Evolutionary conservation across 2,113 vertebrate genomes (phyloP), one percentile per base, ranked within the genome.

Genomic region (Mormoops blainvillei): DNA sequence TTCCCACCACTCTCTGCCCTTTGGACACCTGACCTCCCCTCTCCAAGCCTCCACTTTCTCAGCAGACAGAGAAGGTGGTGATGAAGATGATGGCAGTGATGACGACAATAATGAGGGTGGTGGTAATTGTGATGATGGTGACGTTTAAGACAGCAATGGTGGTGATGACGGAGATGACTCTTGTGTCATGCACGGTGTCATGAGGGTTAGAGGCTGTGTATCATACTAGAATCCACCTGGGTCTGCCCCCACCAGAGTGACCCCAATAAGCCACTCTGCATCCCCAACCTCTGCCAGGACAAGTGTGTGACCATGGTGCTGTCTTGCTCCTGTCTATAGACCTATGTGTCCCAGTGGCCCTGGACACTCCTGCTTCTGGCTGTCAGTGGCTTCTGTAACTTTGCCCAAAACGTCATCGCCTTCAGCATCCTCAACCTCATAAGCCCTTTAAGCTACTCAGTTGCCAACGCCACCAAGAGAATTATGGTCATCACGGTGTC

Each of bases 401-500:
- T 99, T 41, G 99, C 99, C 52, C 99, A 99, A 98, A 99, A 99
- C 0, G 99, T 99, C 83, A 99, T 99, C 12, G 99, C 99, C 92
- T 99, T 99, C 98, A 99, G 99, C 38, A 99, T 99, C 41, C 98
- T 99, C 2, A 99, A 99, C 98, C 98, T 99, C 54, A 99, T 99
- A 98, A 99, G 99, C 95, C 99, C 99, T 0, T 98, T 99, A 22
- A 99, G 99, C 96, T 99, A 99, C 95, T 99, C 99, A 0, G 99
- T 99, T 0, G 99, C 99, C 95, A 99, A 99, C 0, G 99, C 99
- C 96, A 99, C 99, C 65, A 99, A 99, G 97, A 98, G 99, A 50
- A 99, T 99, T 98, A 99, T 99, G 99, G 99, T 99, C 80, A 99
- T 99, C 98, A 99, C 99, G 0, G 99, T 99, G 97, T 99, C 99